These are phyloP conservation scores for Rugalucina vietnamica DNA, from an alignment of 2,888 invertebrate species.

Conservation along the genomic window DNA sequence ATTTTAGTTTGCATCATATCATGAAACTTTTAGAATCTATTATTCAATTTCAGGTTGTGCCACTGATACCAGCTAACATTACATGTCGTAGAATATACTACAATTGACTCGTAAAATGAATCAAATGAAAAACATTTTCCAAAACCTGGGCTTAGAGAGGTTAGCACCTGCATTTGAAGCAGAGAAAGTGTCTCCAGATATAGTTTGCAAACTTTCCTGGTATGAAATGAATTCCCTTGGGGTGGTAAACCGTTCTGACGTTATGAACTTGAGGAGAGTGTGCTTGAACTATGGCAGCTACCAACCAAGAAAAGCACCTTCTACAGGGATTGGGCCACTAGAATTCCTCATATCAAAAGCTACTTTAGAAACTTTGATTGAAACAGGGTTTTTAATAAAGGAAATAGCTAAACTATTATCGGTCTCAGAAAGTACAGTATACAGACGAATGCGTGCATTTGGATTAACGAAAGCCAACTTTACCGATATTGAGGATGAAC, in stretches of 20 bases:
- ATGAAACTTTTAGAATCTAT: no score
- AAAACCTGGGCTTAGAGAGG: not conserved
- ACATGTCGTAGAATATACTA: no score
- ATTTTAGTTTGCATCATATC: no score
- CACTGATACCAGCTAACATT: no score
- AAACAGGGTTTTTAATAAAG: constrained; percentile 28
- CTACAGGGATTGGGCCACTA: no score
- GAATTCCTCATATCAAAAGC: constrained; percentile 27
- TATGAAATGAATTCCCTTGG: not conserved
- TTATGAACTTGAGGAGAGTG: constrained; percentile 34
- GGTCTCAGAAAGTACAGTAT: constrained; percentile 29
- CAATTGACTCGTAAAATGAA: no score
- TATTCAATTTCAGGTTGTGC: no score
- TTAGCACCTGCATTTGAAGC: not conserved
- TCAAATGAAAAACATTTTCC: not conserved
- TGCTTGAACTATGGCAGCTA: constrained; percentile 46
- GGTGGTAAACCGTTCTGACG: not conserved
- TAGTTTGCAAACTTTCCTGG: constrained; percentile 10
- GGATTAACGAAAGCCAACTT: not conserved
- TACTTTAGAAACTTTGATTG: constrained; percentile 12
- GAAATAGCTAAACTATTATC: constrained; percentile 31
- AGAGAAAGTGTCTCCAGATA: constrained; percentile 7
- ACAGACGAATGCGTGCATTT: constrained; percentile 20
- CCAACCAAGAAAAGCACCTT: no score
- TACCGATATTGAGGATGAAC: constrained; percentile 26